A percentile compares a stretch with the other conserved stretches of the same genome.
These are phyloP conservation scores for Pegoplata infirma DNA, from an alignment of 2,888 invertebrate genomes.

Conservation along the genomic window DNA sequence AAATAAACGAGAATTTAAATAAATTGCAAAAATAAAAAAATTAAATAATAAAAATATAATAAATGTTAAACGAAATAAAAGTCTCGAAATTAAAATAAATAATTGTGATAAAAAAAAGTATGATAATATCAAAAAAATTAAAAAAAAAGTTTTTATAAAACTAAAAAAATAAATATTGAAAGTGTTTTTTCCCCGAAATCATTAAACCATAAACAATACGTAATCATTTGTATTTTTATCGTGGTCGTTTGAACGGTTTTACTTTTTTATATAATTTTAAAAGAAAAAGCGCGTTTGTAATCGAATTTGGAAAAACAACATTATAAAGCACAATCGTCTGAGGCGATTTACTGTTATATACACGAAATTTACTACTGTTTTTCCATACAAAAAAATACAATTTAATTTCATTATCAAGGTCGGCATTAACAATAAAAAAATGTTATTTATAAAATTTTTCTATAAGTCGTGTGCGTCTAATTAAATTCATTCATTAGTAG, in stretches of 20 bases:
- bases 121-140: neutral
- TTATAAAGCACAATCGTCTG: neutral
- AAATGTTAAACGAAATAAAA: neutral
- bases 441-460: constrained; percentile 8
- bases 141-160: neutral
- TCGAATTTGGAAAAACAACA: neutral
- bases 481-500: constrained; percentile 3
- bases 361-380: constrained; percentile 27
- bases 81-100: neutral
- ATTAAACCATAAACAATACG: constrained; percentile 3
- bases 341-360: constrained; percentile 4
- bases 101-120: constrained; percentile 10
- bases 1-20: constrained; percentile 29
- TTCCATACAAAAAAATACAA: constrained; percentile 20
- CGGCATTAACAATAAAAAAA: constrained; percentile 26
- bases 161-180: neutral
- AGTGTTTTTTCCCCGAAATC: neutral
- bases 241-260: constrained; percentile 17
- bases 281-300: neutral
- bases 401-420: constrained; percentile 59
- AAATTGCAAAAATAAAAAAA: neutral
- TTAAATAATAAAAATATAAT: neutral
- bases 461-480: constrained; percentile 24
- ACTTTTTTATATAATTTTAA: constrained; percentile 38
- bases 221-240: constrained; percentile 13